These are phyloP conservation scores for Drosophila aff. DNA, from an alignment of 1,140 invertebrate species.

Conservation along the genomic window DNA sequence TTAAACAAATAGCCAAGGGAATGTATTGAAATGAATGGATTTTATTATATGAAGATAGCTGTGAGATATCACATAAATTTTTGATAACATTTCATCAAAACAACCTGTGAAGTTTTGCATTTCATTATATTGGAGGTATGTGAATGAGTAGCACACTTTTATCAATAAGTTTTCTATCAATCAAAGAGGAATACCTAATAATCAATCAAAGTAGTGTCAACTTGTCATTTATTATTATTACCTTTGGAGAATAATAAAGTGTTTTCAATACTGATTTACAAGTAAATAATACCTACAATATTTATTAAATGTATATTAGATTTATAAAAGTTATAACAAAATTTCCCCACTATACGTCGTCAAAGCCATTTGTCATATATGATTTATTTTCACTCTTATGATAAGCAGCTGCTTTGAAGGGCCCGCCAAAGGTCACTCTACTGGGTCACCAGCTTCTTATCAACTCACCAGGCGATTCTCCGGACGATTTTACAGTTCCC, in stretches of 20 bases:
- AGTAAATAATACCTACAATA: background rate
- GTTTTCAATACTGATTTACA: background rate
- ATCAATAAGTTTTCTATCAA: background rate
- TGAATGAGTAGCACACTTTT: background rate
- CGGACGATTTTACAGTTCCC: constrained; percentile 30
- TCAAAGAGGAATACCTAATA: background rate
- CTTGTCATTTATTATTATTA: background rate
- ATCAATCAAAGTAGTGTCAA: background rate
- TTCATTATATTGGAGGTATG: background rate
- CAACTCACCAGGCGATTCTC: constrained; percentile 65
- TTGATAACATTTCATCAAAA: background rate
- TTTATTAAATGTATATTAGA: background rate
- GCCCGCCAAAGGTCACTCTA: constrained; percentile 32
- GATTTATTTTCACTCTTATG: background rate
- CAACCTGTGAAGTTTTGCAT: background rate
- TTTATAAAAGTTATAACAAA: background rate
- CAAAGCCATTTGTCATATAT: constrained; percentile 9
- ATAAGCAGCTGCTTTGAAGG: constrained; percentile 52
- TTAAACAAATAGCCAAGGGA: background rate
- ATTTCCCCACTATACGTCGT: background rate
- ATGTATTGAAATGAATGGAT: background rate
- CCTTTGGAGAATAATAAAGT: background rate
- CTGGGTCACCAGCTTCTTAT: constrained; percentile 16
- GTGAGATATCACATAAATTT: background rate
- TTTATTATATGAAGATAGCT: background rate